A percentile compares a stretch with the other conserved stretches of the same genome.
These are phyloP conservation scores for Lophura nycthemera DNA, from an alignment of 2,113 vertebrate genomes.

Conservation along the genomic window DNA sequence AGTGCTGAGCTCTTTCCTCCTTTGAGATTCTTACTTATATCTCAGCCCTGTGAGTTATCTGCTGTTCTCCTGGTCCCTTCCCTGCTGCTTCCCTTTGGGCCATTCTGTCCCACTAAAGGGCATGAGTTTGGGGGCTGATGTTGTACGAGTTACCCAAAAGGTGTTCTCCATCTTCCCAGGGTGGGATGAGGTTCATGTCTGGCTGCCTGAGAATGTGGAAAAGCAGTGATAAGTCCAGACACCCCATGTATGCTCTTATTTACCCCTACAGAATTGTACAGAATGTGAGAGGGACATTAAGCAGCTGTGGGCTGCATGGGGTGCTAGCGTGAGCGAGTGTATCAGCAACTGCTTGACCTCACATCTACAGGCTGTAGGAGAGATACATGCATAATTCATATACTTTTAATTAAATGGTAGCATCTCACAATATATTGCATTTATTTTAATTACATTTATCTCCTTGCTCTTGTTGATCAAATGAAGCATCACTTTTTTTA, in stretches of 20 bases:
- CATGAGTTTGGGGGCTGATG: background rate
- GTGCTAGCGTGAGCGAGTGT: background rate
- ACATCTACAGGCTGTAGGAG: background rate
- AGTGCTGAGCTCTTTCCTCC: background rate
- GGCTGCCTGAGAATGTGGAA: fast-evolving
- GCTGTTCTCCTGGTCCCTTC: background rate
- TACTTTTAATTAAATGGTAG: constrained; percentile 29
- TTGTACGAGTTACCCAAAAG: background rate
- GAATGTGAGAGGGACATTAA: background rate
- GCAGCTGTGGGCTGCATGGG: background rate
- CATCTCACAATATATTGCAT: constrained; percentile 19
- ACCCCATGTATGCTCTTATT: background rate
- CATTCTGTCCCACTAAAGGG: background rate
- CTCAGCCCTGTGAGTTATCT: background rate
- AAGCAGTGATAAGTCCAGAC: background rate
- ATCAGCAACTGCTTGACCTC: background rate
- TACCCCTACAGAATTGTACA: background rate
- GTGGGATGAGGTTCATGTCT: background rate
- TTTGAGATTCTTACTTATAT: background rate
- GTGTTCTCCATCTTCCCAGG: background rate
- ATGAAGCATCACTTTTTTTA: background rate
- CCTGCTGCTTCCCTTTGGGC: fast-evolving
- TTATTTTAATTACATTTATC: constrained; percentile 18
- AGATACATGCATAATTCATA: constrained; percentile 36
- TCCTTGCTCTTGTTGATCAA: background rate